Evolutionary conservation across 2,113 vertebrate genomes (phyloP), one percentile per base, ranked within the genome.

Genomic region (Chloebia gouldiae): DNA sequence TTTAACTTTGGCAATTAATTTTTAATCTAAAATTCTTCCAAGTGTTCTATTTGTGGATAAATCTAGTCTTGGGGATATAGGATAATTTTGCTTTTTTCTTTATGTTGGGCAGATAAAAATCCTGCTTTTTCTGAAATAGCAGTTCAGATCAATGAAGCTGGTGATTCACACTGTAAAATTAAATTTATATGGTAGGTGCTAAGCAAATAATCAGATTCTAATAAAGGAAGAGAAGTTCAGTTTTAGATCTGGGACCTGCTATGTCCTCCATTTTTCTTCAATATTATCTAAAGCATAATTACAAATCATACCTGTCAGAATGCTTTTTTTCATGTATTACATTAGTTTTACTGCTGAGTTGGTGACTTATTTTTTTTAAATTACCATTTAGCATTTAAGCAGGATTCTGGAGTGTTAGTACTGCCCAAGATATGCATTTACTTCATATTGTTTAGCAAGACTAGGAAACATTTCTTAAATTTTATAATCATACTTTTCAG

Each of bases 191-290:
- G 73, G 39, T 56, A 93, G 42, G 25, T 92, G 37, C 56, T 91
- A 77, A 85, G 88, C 54, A 94, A 92, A 87, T 92, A 68, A 91
- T 86, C 45, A 82, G 39, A 71, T 88, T 85, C 50, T 77, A 77
- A 53, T 59, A 75, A 77, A 51, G 50, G 33, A 78, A 76, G 33
- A 81, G 53, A 56, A 47, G 11, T 60, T 79, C 50, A 19, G 20
- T 81, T 90, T 72, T 91, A 68, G 51, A 84, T 57, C 40, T 91
- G 30, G 10, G 17, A 77, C 83, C 40, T 25, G 37, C 53, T 78
- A 21, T 69, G 68, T 64, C 60, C 57, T 91, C 44, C 9, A 19
- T 77, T 88, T 53, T 79, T 79, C 31, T 92, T 51, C 79, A 91
- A 33, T 81, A 64, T 60, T 84, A 24, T 65, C 54, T 79, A 90